A percentile compares a stretch with the other conserved stretches of the same genome.
Conservation (phyloP, 1,140 invertebrate genomes). For the Geopemphigus sp. region DNA sequence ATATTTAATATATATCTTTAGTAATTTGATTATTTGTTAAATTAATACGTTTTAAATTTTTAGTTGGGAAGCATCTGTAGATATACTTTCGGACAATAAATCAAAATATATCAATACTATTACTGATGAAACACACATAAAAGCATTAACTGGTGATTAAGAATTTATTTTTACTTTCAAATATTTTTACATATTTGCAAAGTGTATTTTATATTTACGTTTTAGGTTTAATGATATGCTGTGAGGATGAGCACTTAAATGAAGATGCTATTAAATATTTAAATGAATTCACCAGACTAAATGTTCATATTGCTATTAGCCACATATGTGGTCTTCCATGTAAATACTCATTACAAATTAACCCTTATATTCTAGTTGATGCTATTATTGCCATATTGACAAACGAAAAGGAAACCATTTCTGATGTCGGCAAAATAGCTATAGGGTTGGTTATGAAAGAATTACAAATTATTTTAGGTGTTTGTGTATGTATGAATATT, state of each 20-base stretch:
- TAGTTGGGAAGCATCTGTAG: background rate
- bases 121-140: conserved; percentile 10
- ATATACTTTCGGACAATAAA: background rate
- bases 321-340: background rate
- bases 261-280: background rate
- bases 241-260: background rate
- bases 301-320: background rate
- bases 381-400: conserved; percentile 28
- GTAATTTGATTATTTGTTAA: background rate
- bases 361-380: conserved; percentile 26
- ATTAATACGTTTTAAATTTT: background rate
- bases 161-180: conserved; percentile 1
- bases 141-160: conserved; percentile 42
- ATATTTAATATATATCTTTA: background rate
- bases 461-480: conserved; percentile 1
- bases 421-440: background rate
- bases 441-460: background rate
- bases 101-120: background rate
- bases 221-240: conserved; percentile 40
- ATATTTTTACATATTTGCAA: background rate
- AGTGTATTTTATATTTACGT: background rate
- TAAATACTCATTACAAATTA: background rate
- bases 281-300: background rate
- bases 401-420: conserved; percentile 22
- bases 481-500: background rate